phyloP scores from a whole-genome alignment of 2,888 invertebrate species.

The Nycteola revayana region DNA sequence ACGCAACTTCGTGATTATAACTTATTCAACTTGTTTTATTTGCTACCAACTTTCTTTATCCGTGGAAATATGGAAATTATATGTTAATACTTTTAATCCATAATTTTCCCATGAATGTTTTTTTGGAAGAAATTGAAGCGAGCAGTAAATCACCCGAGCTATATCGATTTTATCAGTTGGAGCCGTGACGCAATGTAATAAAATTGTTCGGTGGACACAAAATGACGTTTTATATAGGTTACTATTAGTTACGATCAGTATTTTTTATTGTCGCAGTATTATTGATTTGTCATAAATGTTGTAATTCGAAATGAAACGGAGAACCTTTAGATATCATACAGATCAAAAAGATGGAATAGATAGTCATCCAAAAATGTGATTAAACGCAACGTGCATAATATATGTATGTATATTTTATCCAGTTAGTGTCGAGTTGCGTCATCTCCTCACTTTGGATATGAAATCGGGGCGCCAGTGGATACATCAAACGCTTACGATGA shows the following conservation, averaged over 20 bases:
- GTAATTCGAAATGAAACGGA: conserved; percentile 6
- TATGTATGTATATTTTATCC: too few relatives aligned
- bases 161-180: conserved; percentile 17
- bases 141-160: conserved; percentile 6
- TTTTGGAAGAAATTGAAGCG: conserved; percentile 8
- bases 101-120: conserved; percentile 1
- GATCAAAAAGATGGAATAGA: too few relatives aligned
- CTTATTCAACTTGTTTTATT: too few relatives aligned
- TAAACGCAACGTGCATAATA: too few relatives aligned
- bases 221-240: conserved; percentile 4
- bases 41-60: too few relatives aligned
- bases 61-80: too few relatives aligned
- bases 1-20: too few relatives aligned
- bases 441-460: conserved; percentile 6
- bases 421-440: conserved; percentile 5
- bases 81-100: too few relatives aligned
- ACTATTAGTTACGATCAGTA: conserved; percentile 4
- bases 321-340: too few relatives aligned
- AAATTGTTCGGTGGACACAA: conserved; percentile 8
- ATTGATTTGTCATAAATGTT: conserved; percentile 9
- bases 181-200: conserved; percentile 14
- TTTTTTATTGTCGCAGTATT: conserved; percentile 2
- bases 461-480: conserved; percentile 16
- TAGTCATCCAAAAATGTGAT: too few relatives aligned
- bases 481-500: conserved; percentile 25